These are phyloP conservation scores for Pyxicephalus adspersus DNA, from an alignment of 2,113 vertebrate species.

Conservation along the genomic window DNA sequence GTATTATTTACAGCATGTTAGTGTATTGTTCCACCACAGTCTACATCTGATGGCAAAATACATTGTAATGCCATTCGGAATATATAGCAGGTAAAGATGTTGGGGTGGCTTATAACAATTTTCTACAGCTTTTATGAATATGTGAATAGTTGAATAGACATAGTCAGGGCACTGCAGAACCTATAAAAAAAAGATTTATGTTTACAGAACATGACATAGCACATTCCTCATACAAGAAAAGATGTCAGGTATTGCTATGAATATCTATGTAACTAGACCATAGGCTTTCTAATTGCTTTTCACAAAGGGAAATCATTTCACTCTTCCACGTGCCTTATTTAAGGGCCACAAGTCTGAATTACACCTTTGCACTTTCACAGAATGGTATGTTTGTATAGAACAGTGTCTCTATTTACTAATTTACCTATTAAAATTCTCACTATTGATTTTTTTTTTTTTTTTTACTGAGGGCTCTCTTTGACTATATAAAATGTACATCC, in stretches of 20 bases:
- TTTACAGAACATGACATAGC: constrained; percentile 46
- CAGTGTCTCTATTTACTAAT: constrained; percentile 12
- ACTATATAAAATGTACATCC: neutral
- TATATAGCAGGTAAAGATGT: too few species aligned
- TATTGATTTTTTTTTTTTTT: constrained; percentile 7
- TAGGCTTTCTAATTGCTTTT: constrained; percentile 48
- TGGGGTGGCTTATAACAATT: too few species aligned
- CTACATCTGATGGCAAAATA: too few species aligned
- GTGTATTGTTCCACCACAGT: too few species aligned
- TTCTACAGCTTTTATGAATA: too few species aligned
- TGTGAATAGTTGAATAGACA: too few species aligned
- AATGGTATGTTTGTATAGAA: constrained; percentile 10
- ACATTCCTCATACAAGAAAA: constrained; percentile 52
- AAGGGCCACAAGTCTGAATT: neutral
- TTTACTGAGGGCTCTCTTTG: neutral
- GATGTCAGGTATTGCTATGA: constrained; percentile 44
- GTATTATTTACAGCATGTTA: too few species aligned
- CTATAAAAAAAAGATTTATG: constrained; percentile 15
- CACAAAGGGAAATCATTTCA: constrained; percentile 30
- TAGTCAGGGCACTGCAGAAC: too few species aligned
- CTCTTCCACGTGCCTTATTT: constrained; percentile 21
- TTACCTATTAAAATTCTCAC: neutral
- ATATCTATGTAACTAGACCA: constrained; percentile 20
- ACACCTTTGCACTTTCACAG: neutral
- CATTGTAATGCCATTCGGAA: too few species aligned